Conservation (phyloP, 2,797 vertebrate species). For the Smutsia temminckii region DNA sequence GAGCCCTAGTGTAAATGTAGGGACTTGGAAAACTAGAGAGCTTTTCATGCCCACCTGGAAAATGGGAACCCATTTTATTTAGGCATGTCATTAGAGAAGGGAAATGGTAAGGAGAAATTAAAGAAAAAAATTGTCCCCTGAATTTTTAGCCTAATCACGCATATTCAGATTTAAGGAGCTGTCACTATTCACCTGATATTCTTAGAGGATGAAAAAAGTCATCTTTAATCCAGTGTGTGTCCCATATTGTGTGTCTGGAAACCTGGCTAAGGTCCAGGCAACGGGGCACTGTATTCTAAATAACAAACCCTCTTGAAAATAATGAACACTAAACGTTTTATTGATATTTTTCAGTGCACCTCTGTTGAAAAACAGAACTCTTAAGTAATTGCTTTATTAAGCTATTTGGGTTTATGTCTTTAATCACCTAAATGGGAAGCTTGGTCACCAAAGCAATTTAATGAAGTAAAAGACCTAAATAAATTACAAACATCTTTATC, state of each 20-base stretch:
- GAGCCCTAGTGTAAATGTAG: not conserved
- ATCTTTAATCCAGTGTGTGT: not conserved
- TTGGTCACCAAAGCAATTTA: slow-evolving; percentile 79
- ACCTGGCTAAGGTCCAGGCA: slow-evolving; percentile 35
- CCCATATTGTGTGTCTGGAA: slow-evolving; percentile 18
- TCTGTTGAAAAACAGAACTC: slow-evolving; percentile 72
- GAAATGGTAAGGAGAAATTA: not conserved
- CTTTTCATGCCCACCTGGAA: not conserved
- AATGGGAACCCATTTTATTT: not conserved
- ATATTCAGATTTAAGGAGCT: not conserved
- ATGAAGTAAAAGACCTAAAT: slow-evolving; percentile 79
- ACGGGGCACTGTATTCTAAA: not conserved
- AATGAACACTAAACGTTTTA: slow-evolving; percentile 40
- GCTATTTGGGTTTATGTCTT: slow-evolving; percentile 78
- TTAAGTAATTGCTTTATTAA: slow-evolving; percentile 83
- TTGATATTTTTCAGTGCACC: slow-evolving; percentile 51
- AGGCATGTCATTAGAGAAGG: not conserved
- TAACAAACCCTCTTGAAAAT: slow-evolving; percentile 58
- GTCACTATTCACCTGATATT: slow-evolving; percentile 6
- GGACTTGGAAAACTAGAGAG: not conserved
- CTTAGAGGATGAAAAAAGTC: not conserved
- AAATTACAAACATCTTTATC: slow-evolving; percentile 80
- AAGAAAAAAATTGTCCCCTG: not conserved
- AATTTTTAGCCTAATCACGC: not conserved
- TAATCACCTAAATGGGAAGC: slow-evolving; percentile 78